Evolutionary conservation across 2,113 vertebrate genomes (phyloP).

Genomic region (Calyptommatus sinebrachiatus): DNA sequence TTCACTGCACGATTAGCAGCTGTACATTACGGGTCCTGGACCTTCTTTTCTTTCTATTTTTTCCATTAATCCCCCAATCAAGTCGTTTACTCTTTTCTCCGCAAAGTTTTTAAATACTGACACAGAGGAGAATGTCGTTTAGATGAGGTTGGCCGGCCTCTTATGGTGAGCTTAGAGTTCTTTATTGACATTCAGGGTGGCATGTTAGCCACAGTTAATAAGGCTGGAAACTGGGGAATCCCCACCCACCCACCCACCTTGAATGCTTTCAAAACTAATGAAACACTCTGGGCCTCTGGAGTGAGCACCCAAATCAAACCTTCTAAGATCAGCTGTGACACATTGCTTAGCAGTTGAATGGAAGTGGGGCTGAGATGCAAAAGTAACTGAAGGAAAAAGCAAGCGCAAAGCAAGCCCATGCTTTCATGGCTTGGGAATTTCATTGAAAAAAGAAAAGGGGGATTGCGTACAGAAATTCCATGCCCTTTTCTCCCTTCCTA

Average conservation of each 20-base stretch:
- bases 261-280: conserved; percentile 10
- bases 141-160: not conserved
- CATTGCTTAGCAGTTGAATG: conserved; percentile 33
- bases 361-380: conserved; percentile 36
- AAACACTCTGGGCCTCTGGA: not conserved
- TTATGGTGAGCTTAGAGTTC: conserved; percentile 8
- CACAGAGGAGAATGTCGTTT: conserved; percentile 19
- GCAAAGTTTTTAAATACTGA: conserved; percentile 27
- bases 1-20: conserved; percentile 12
- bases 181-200: conserved; percentile 1
- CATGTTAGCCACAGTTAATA: not conserved
- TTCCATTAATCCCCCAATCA: not conserved
- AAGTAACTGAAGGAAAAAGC: conserved; percentile 32
- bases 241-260: not conserved
- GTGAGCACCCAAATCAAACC: conserved; percentile 10
- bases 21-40: not conserved
- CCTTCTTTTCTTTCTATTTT: not conserved
- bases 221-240: not conserved
- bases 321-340: conserved; percentile 19
- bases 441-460: conserved; percentile 12
- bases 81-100: not conserved
- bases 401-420: not conserved
- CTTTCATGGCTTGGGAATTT: conserved; percentile 37
- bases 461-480: not conserved
- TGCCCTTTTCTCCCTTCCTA: conserved; percentile 16